Evolutionary conservation across 2,113 vertebrate species (phyloP), one percentile per base, ranked within the genome.

Genomic region (Guaruba guarouba): DNA sequence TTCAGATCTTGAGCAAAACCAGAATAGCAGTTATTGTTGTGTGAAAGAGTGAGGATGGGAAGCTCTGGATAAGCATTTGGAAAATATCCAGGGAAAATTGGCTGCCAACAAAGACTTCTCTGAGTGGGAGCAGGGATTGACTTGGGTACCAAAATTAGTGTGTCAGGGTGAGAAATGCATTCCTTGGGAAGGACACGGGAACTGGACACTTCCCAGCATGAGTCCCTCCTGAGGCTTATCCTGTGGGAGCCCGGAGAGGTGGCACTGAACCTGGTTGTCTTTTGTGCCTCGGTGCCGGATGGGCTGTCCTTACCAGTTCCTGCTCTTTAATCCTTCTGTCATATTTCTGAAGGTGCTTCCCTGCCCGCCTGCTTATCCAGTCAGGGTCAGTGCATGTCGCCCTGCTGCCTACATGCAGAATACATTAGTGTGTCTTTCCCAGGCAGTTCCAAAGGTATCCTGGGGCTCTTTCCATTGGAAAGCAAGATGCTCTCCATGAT

Each of bases 341-440:
- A 2, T 62, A 39, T 49, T 64, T 62, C 39, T 61, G 51, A 69
- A 66, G 51, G 43, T 70, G 39, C 29, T 61, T 76, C 23, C 52
- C 41, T 62, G 23, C 44, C 69, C 0, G 2, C 20, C 46, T 81
- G 41, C 66, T 19, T 63, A 5, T 57, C 66, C 64, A 10, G 46
- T 66, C 2, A 3, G 35, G 28, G 37, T 66, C 0, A 2, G 28
- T 61, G 43, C 25, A 3, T 6, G 29, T 44, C 2, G 1, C 59
- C 41, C 22, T 0, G 0, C 52, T 78, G 81, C 71, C 43, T n/a
- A 22, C 2, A 3, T 74, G 54, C 37, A 37, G n/a, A 82, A 63
- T 46, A 41, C 6, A 3, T 57, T 17, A 16, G 33, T 0, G 1
- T 8, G 13, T 69, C 23, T 73, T 92, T 86, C 71, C 59, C 37